phyloP scores from a whole-genome alignment of 2,797 vertebrate species.

The Channa striata region DNA sequence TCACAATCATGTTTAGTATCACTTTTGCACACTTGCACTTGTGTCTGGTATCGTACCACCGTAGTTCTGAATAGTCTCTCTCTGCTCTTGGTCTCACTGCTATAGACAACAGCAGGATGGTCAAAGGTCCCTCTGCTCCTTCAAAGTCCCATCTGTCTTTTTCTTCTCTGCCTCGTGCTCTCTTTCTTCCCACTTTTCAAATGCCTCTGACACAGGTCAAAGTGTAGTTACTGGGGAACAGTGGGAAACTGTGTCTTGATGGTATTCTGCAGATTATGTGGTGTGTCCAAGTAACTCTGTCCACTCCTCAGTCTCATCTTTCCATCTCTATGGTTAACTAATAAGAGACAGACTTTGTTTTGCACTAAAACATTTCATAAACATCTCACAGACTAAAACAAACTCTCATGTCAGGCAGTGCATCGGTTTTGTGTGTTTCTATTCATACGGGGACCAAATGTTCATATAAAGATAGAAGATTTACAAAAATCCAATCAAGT shows the following conservation, averaged over 20 bases:
- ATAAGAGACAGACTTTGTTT: constrained; percentile 39
- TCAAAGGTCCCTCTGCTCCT: constrained; percentile 51
- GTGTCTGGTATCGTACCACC: constrained; percentile 7
- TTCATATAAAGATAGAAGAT: not conserved
- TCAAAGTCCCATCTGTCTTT: constrained; percentile 42
- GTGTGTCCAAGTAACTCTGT: not conserved
- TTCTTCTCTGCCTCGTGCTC: constrained; percentile 7
- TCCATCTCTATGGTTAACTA: constrained; percentile 32
- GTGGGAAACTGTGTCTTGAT: constrained; percentile 19
- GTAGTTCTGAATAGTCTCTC: constrained; percentile 26
- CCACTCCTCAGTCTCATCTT: constrained; percentile 3
- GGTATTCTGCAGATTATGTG: constrained; percentile 20
- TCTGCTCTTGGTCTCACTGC: constrained; percentile 17
- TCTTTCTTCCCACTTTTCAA: constrained; percentile 11
- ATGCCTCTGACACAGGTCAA: constrained; percentile 37
- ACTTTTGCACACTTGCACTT: not conserved
- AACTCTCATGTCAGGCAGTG: constrained; percentile 13
- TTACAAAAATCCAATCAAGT: not conserved
- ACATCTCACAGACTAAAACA: constrained; percentile 24
- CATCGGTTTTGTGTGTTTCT: constrained; percentile 2
- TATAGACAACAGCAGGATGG: constrained; percentile 41
- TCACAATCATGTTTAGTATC: not conserved
- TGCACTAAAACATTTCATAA: constrained; percentile 21
- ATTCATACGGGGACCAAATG: constrained; percentile 8
- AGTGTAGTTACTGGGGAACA: constrained; percentile 31